These are phyloP conservation scores for Carollia perspicillata DNA, from an alignment of 2,113 vertebrate species.

Conservation along the genomic window DNA sequence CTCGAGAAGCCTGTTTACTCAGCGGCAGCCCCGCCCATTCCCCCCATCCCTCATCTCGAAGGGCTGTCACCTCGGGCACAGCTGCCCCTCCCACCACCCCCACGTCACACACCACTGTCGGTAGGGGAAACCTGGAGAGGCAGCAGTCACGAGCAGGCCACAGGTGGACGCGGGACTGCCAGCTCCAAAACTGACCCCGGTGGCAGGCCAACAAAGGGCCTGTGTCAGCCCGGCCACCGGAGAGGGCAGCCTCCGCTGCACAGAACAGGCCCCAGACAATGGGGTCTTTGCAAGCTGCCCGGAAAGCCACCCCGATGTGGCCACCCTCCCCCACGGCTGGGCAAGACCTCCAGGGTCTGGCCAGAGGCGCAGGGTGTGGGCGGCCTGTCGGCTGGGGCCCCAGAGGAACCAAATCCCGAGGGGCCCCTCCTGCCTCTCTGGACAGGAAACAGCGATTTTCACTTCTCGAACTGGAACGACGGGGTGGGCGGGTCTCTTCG, in stretches of 20 bases:
- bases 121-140: not conserved
- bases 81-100: not conserved
- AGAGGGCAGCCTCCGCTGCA: not conserved
- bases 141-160: not conserved
- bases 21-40: not conserved
- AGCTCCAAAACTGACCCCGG: conserved; percentile 21
- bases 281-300: conserved; percentile 67
- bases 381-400: not conserved
- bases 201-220: conserved; percentile 63
- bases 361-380: not conserved
- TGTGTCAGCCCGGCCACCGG: conserved; percentile 58
- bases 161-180: conserved; percentile 34
- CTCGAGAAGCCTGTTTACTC: not conserved
- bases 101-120: not conserved
- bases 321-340: not conserved
- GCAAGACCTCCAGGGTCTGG: not conserved
- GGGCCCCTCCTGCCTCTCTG: not conserved
- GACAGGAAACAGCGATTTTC: not conserved
- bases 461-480: not conserved
- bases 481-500: fast-evolving
- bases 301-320: not conserved
- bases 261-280: conserved; percentile 66
- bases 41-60: not conserved
- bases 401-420: not conserved
- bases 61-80: not conserved